Evolutionary conservation across 2,113 vertebrate species (phyloP), one percentile per base, ranked within the genome.

Genomic region (Sardina pilchardus): DNA sequence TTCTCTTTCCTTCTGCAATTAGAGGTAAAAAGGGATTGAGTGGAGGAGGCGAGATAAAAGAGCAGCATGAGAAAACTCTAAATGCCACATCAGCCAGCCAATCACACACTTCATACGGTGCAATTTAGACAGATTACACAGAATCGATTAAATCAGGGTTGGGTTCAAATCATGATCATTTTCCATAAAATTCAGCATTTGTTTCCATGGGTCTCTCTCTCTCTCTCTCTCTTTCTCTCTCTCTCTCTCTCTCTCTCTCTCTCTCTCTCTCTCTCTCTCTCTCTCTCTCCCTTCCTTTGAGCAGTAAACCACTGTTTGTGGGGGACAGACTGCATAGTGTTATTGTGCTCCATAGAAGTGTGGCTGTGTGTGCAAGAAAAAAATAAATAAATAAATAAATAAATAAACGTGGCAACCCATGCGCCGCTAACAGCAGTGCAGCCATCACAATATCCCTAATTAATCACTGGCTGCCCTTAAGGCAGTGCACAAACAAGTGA

Each of bases 11-110:
- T 75, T 75, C 82, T 85, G 44, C 85, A 85, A 48, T 87, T 86
- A 89, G 87, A 87, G 85, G 75, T 82, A 85, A 84, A 87, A 86
- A 88, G 83, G 83, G 82, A 85, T 82, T 83, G 86, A 83, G 87
- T 84, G 48, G 87, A 82, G 85, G 47, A 86, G 67, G 14, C 4
- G 67, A 75, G 67, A 75, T 75, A 36, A 75, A 75, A 12, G 67
- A 75, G 30, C 30, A 36, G 67, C 67, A 75, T 75, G 67, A 75
- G 67, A 34, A 30, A 75, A 75, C 67, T 75, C 67, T 75, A 75
- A 75, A 75, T 75, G 67, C 26, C 67, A 75, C 67, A 75, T 75
- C 67, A 75, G 67, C 67, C 12, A 36, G 67, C 30, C 67, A 75
- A 75, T 75, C 67, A 75, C 67, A 75, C 67, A 75, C 67, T 75